These are phyloP conservation scores for Sitodiplosis mosellana DNA, from an alignment of 1,140 invertebrate species.

Conservation along the genomic window DNA sequence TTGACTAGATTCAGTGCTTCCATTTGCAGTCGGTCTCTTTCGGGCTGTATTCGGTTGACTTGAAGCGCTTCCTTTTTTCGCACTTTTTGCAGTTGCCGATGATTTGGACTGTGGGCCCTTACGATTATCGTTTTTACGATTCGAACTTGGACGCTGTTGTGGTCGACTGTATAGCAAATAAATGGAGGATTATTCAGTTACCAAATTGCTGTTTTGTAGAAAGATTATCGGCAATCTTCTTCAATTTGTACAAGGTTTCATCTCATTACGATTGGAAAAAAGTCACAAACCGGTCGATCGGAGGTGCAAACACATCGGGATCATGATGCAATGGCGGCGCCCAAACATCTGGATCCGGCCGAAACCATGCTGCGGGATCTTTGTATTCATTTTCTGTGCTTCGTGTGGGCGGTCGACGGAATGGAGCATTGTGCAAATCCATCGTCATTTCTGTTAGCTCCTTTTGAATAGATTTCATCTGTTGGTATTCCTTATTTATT, in stretches of 20 bases:
- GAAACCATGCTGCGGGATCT: conserved; percentile 24
- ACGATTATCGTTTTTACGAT: conserved; percentile 5
- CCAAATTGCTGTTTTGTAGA: too few species aligned
- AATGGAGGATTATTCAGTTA: too few species aligned
- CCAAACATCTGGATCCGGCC: conserved; percentile 41
- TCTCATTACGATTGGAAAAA: too few species aligned
- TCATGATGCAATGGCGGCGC: conserved; percentile 57
- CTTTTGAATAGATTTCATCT: conserved; percentile 63
- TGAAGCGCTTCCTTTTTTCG: background rate
- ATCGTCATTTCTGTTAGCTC: conserved; percentile 34
- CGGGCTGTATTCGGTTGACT: background rate
- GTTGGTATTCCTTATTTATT: conserved; percentile 76
- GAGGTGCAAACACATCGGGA: conserved; percentile 81
- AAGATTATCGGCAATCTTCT: too few species aligned
- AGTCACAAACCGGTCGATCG: conserved; percentile 19
- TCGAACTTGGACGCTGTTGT: background rate
- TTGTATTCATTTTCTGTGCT: conserved; percentile 16
- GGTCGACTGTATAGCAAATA: background rate
- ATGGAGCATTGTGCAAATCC: conserved; percentile 16
- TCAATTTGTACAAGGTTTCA: too few species aligned
- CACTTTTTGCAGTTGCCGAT: background rate
- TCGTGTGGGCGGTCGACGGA: conserved; percentile 14
- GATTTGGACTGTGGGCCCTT: conserved; percentile 9
- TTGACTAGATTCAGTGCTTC: background rate
- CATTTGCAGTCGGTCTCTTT: background rate